Evolutionary conservation across 1,140 invertebrate species (phyloP).

Genomic region (Drosophila littoralis): DNA sequence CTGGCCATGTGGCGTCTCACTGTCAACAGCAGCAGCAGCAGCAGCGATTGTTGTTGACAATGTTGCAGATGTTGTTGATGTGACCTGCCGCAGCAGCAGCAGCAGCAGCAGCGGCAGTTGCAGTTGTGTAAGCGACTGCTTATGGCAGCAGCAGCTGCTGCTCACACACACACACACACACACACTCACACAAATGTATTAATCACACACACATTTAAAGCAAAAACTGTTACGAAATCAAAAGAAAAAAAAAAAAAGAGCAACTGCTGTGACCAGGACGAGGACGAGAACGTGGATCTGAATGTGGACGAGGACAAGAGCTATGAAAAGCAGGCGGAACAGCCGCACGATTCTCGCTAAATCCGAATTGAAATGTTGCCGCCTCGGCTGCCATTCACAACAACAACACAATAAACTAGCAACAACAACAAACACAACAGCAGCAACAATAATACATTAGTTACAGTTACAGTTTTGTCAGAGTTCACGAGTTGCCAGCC

Average conservation of each 20-base stretch:
- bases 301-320: slow-evolving; percentile 34
- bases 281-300: slow-evolving; percentile 1
- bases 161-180: slow-evolving; percentile 6
- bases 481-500: slow-evolving; percentile 68
- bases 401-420: slow-evolving; percentile 9
- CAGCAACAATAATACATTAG: slow-evolving; percentile 36
- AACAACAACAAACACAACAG: slow-evolving; percentile 2
- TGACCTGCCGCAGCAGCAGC: slow-evolving; percentile 29
- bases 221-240: slow-evolving; percentile 44
- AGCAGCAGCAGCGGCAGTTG: slow-evolving; percentile 3
- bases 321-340: slow-evolving; percentile 26
- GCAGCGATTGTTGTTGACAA: slow-evolving; percentile 38
- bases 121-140: slow-evolving; percentile 21
- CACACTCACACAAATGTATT: background rate
- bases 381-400: slow-evolving; percentile 42
- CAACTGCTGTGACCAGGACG: slow-evolving; percentile 21
- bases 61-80: slow-evolving; percentile 52
- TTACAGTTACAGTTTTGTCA: slow-evolving; percentile 39
- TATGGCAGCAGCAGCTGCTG: slow-evolving; percentile 28
- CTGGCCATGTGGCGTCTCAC: slow-evolving; percentile 13
- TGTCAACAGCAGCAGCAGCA: slow-evolving; percentile 9
- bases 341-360: slow-evolving; percentile 37
- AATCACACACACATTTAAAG: background rate
- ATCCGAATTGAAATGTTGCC: slow-evolving; percentile 77
- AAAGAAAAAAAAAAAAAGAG: slow-evolving; percentile 30